Conservation (phyloP, 1,140 invertebrate genomes). For the Drosophila suzukii region DNA sequence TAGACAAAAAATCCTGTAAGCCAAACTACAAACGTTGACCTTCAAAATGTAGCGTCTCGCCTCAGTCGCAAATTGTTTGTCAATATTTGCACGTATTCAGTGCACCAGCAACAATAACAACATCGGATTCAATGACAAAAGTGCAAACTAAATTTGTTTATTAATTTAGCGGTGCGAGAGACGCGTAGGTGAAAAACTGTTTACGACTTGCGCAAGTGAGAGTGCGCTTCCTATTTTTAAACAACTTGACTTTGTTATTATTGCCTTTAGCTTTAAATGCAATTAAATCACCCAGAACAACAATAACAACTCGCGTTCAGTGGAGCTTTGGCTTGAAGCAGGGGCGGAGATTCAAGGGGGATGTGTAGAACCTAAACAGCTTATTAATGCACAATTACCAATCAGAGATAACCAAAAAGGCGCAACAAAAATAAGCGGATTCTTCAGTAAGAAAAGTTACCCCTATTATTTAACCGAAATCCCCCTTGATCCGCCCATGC, state of each 20-base stretch:
- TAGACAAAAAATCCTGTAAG: conserved; percentile 13
- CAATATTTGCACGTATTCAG: conserved; percentile 18
- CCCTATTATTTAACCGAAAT: neutral
- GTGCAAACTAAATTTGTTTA: conserved; percentile 65
- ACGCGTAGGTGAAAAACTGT: too few relatives aligned
- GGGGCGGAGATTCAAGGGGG: neutral
- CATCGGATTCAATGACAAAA: conserved; percentile 64
- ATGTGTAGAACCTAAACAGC: too few relatives aligned
- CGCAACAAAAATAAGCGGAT: too few relatives aligned
- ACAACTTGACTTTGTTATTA: conserved; percentile 41
- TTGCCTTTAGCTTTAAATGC: conserved; percentile 36
- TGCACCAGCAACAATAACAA: conserved; percentile 26
- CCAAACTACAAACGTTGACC: conserved; percentile 38
- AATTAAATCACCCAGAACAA: conserved; percentile 21
- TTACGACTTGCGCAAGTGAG: conserved; percentile 22
- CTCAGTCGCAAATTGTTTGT: conserved; percentile 1
- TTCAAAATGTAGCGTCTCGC: conserved; percentile 27
- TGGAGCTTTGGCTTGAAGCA: conserved; percentile 14
- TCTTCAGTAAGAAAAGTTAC: neutral
- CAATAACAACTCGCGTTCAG: neutral
- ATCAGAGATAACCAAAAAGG: too few relatives aligned
- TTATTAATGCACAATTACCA: too few relatives aligned
- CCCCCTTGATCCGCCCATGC: neutral
- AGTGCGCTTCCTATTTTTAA: conserved; percentile 36
- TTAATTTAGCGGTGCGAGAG: too few relatives aligned